Evolutionary conservation across 1,140 invertebrate species (phyloP).

Genomic region (Phymorhynchus buccinoides): DNA sequence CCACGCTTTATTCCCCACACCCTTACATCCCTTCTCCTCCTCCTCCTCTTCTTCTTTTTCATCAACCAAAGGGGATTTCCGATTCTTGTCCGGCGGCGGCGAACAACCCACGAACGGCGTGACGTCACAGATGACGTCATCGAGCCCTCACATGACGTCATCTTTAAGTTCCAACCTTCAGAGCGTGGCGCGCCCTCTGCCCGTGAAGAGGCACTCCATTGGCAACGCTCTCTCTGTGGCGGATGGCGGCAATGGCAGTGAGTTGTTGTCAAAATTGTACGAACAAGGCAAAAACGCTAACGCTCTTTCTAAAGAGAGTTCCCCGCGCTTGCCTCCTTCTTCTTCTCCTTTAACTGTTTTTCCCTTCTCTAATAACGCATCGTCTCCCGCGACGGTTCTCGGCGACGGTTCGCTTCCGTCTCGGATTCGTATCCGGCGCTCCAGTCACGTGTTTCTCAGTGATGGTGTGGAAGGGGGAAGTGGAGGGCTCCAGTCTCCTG

Average conservation of each 20-base stretch:
- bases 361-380: too few relatives aligned
- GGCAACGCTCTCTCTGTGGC: not conserved
- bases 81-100: constrained; percentile 12
- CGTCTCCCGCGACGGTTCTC: not conserved
- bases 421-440: constrained; percentile 2
- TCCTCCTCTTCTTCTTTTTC: not conserved
- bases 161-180: too few relatives aligned
- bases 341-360: too few relatives aligned
- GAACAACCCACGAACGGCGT: not conserved
- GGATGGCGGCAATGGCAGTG: not conserved
- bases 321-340: not conserved
- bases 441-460: constrained; percentile 39
- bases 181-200: not conserved
- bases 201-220: constrained; percentile 5
- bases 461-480: constrained; percentile 9
- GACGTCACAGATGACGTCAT: not conserved
- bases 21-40: not conserved
- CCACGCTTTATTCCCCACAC: not conserved
- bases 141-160: not conserved
- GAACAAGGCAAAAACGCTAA: too few relatives aligned
- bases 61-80: too few relatives aligned
- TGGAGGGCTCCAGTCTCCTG: too few relatives aligned
- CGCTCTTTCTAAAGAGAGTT: too few relatives aligned
- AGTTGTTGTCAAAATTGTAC: not conserved
- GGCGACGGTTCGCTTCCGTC: not conserved